A percentile compares a stretch with the other conserved stretches of the same genome.
These are phyloP conservation scores for Microplitis manilae DNA, from an alignment of 2,888 invertebrate species.

Conservation along the genomic window DNA sequence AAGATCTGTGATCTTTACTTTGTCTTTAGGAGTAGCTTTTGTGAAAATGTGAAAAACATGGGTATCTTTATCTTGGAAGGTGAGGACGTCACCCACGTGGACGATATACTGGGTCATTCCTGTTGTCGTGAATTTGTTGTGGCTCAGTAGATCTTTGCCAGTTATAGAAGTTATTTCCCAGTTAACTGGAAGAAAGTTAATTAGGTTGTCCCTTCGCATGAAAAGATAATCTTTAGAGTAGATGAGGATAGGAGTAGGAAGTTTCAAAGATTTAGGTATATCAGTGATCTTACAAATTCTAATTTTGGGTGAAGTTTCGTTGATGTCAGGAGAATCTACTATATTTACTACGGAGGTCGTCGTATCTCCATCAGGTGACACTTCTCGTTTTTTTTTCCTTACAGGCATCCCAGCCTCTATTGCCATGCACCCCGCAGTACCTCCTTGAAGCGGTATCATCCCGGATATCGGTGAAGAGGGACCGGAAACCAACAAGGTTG, in stretches of 20 bases:
- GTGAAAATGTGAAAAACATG: too few species aligned
- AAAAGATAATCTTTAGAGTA: not conserved
- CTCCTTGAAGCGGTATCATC: not conserved
- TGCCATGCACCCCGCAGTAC: not conserved
- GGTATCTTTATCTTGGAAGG: too few species aligned
- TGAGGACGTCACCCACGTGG: too few species aligned
- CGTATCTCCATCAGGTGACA: not conserved
- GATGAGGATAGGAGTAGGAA: not conserved
- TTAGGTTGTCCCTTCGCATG: not conserved
- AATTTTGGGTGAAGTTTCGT: not conserved
- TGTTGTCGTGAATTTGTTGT: not conserved
- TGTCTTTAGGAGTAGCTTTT: too few species aligned
- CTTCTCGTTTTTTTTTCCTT: not conserved
- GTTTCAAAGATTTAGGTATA: not conserved
- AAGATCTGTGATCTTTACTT: too few species aligned
- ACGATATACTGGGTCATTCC: too few species aligned
- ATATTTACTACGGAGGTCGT: not conserved
- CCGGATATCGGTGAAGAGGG: not conserved
- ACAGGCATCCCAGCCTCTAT: not conserved
- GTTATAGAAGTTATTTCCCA: not conserved
- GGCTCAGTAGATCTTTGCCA: fast-evolving
- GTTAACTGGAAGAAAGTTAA: not conserved
- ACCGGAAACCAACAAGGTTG: not conserved
- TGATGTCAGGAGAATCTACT: not conserved
- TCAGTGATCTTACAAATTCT: not conserved